phyloP scores from a whole-genome alignment of 2,888 invertebrate species.

The Polyommatus icarus region DNA sequence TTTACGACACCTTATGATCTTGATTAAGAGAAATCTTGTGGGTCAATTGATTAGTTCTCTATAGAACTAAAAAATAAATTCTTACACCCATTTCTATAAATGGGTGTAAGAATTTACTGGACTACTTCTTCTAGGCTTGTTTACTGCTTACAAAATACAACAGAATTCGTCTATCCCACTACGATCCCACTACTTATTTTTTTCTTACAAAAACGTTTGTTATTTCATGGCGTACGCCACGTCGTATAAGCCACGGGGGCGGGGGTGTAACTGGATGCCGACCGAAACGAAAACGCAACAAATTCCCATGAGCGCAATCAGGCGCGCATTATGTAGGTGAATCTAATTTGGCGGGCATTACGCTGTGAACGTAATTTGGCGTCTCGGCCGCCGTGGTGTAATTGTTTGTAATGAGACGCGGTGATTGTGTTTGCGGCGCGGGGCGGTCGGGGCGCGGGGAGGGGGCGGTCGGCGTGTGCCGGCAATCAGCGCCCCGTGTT shows the following conservation, averaged over 20 bases:
- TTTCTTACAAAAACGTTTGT: background rate
- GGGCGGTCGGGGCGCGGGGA: background rate
- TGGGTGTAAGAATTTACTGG: no score
- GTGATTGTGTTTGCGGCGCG: conserved; percentile 30
- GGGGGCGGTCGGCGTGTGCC: conserved; percentile 12
- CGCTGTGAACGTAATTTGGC: background rate
- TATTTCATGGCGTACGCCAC: background rate
- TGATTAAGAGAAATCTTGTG: background rate
- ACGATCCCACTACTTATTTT: background rate
- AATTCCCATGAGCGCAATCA: conserved; percentile 17
- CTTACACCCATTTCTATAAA: no score
- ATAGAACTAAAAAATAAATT: no score
- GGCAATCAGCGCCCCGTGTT: conserved; percentile 29
- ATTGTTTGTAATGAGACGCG: conserved; percentile 32
- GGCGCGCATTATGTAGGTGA: conserved; percentile 20
- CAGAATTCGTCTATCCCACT: no score
- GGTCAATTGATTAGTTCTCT: no score
- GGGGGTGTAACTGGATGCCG: background rate
- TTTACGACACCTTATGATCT: background rate
- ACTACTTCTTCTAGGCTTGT: no score
- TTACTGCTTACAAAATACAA: no score
- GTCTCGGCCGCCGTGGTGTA: conserved; percentile 12
- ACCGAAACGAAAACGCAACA: background rate
- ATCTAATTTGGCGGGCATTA: conserved; percentile 28
- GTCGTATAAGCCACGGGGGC: background rate